Evolutionary conservation across 2,888 invertebrate species (phyloP).

Genomic region (Drosophila macrothrix): DNA sequence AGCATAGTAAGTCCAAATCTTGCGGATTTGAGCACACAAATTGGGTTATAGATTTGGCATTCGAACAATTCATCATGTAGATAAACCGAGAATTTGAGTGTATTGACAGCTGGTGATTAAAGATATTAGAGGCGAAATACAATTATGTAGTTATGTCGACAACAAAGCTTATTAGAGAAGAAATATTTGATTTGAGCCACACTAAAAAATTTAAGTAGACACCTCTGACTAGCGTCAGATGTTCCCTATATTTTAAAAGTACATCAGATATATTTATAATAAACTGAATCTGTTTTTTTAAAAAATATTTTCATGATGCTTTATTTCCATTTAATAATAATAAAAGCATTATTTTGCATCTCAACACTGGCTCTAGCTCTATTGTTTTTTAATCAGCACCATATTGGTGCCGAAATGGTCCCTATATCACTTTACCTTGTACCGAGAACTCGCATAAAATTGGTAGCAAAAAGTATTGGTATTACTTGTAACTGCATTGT

Average conservation of each 20-base stretch:
- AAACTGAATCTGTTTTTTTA: neutral
- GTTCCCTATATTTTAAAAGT: neutral
- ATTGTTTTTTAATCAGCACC: constrained; percentile 1
- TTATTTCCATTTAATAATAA: neutral
- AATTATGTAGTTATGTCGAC: neutral
- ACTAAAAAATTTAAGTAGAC: neutral
- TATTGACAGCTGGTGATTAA: constrained; percentile 12
- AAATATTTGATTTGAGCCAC: neutral
- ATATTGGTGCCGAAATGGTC: constrained; percentile 18
- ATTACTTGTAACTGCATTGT: constrained; percentile 26
- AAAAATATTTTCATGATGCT: neutral
- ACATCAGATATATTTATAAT: neutral
- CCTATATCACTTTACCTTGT: constrained; percentile 33
- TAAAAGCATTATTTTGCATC: neutral
- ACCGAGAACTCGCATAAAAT: constrained; percentile 39
- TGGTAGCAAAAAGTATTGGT: constrained; percentile 32
- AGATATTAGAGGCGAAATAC: constrained; percentile 4
- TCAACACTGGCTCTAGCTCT: neutral
- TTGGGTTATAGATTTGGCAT: constrained; percentile 36
- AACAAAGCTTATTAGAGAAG: neutral
- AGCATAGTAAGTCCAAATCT: constrained; percentile 41
- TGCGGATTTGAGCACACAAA: constrained; percentile 32
- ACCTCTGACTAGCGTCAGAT: neutral
- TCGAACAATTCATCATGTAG: constrained; percentile 33
- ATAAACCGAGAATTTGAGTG: constrained; percentile 11